phyloP scores from a whole-genome alignment of 2,797 vertebrate species.

The Erithacus rubecula region DNA sequence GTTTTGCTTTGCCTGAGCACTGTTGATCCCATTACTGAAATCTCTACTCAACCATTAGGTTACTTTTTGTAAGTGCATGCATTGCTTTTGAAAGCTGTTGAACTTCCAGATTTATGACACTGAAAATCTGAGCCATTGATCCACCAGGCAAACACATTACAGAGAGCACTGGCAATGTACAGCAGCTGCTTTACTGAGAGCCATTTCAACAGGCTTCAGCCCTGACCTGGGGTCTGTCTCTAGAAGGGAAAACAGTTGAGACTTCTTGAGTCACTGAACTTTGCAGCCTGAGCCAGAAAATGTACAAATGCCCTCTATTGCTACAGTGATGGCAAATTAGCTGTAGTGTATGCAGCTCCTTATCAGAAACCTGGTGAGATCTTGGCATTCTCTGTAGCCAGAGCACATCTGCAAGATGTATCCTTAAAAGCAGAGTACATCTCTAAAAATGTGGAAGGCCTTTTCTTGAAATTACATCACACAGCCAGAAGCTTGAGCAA shows the following conservation, averaged over 20 bases:
- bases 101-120: conserved; percentile 46
- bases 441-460: not conserved
- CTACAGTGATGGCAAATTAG: not conserved
- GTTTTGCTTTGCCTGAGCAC: not conserved
- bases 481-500: not conserved
- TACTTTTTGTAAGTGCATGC: conserved; percentile 28
- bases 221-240: not conserved
- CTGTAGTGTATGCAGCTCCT: not conserved
- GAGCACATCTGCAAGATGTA: not conserved
- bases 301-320: not conserved
- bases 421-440: not conserved
- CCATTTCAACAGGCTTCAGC: not conserved
- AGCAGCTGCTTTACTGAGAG: not conserved
- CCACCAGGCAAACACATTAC: not conserved
- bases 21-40: conserved; percentile 20
- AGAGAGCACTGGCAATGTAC: not conserved
- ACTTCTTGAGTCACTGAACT: not conserved
- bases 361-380: not conserved
- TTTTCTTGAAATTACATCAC: not conserved
- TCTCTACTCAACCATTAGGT: conserved; percentile 17
- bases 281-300: not conserved
- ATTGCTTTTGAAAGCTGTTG: conserved; percentile 47
- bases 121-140: conserved; percentile 39
- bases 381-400: not conserved
- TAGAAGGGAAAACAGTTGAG: not conserved